A percentile compares a stretch with the other conserved stretches of the same genome.
Conservation (phyloP, 2,888 invertebrate genomes). For the Drosophila prolongata region DNA sequence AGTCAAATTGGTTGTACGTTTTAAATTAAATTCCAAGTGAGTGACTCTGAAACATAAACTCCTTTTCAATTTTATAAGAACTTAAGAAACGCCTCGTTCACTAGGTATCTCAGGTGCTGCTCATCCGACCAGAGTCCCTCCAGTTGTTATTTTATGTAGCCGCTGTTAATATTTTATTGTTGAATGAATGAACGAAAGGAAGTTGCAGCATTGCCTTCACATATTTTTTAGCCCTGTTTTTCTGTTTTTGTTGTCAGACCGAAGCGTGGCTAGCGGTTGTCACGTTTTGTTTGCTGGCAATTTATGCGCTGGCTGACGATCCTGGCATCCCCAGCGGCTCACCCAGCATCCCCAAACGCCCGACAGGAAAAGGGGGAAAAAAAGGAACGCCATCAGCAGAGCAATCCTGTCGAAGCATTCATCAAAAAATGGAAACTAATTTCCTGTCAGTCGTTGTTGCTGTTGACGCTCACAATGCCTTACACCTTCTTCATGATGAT, state of each 20-base stretch:
- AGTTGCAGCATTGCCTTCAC: constrained; percentile 64
- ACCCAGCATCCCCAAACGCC: constrained; percentile 32
- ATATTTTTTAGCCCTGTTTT: constrained; percentile 27
- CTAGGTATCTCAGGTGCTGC: constrained; percentile 9
- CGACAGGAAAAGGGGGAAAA: constrained; percentile 24
- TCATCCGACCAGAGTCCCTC: neutral
- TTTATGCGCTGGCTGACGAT: constrained; percentile 77
- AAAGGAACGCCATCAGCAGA: constrained; percentile 53
- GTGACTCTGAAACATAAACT: no score
- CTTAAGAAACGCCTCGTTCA: neutral
- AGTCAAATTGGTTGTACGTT: no score
- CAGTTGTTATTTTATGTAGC: constrained; percentile 58
- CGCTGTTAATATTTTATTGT: constrained; percentile 78
- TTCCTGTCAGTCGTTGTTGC: constrained; percentile 83
- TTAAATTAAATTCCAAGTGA: no score
- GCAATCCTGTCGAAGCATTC: constrained; percentile 84
- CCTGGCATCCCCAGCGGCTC: constrained; percentile 44
- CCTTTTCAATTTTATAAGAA: no score
- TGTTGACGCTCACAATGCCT: constrained; percentile 73
- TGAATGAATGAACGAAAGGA: constrained; percentile 69
- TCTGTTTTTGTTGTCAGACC: constrained; percentile 51
- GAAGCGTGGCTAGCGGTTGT: constrained; percentile 81
- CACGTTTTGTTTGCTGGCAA: constrained; percentile 71
- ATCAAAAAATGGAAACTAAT: constrained; percentile 84
- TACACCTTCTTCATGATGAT: constrained; percentile 69